Percentiles rank a stretch among this genome's conserved stretches.
These are phyloP conservation scores for Menidia beryllina DNA, from an alignment of 2,113 vertebrate genomes.

Conservation along the genomic window DNA sequence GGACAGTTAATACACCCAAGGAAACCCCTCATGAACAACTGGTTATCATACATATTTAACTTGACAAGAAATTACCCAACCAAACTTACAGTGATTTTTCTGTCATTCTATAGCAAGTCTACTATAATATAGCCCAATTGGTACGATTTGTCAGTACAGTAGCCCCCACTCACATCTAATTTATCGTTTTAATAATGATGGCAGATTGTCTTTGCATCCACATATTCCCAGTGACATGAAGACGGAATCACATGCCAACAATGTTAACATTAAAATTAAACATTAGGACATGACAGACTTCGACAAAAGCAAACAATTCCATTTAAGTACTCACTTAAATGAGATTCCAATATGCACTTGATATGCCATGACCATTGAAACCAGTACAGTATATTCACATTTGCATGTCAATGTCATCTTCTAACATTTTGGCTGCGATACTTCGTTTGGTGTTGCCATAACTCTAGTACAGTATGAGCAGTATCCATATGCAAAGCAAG, in stretches of 20 bases:
- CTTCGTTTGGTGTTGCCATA: constrained; percentile 12
- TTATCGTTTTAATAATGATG: too few relatives aligned
- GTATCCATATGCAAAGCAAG: constrained; percentile 50
- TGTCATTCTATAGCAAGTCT: not conserved
- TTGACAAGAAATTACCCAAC: constrained; percentile 19
- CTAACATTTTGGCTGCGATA: constrained; percentile 36
- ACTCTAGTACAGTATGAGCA: constrained; percentile 9
- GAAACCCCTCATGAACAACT: constrained; percentile 22
- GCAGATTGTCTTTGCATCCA: constrained; percentile 34
- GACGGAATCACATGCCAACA: constrained; percentile 56
- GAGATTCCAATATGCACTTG: constrained; percentile 84
- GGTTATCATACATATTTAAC: constrained; percentile 20
- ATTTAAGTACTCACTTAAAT: constrained; percentile 89
- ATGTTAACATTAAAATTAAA: constrained; percentile 56
- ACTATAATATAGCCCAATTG: constrained; percentile 1
- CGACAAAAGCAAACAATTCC: constrained; percentile 80
- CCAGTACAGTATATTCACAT: constrained; percentile 51
- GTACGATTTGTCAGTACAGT: constrained; percentile 10
- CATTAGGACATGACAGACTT: constrained; percentile 71
- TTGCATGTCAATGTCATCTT: constrained; percentile 24
- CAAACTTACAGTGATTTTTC: not conserved
- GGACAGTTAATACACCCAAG: constrained; percentile 39
- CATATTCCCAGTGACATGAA: constrained; percentile 49
- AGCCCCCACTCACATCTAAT: too few relatives aligned
- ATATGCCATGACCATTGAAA: constrained; percentile 73